A percentile compares a stretch with the other conserved stretches of the same genome.
These are phyloP conservation scores for Polydrusus cervinus DNA, from an alignment of 2,888 invertebrate genomes.

Conservation along the genomic window DNA sequence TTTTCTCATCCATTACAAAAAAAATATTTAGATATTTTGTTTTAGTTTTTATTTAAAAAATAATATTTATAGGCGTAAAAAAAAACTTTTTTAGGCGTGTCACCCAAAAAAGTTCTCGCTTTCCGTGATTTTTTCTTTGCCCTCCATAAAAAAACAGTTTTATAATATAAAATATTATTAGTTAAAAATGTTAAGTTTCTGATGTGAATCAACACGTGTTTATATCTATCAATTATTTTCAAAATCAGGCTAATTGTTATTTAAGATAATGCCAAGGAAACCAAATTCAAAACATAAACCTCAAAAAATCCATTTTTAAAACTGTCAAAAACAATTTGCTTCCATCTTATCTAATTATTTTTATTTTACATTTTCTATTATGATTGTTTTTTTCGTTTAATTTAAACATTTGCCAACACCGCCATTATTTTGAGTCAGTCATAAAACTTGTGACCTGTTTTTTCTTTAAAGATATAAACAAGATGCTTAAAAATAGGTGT, in stretches of 20 bases:
- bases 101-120: too few species aligned
- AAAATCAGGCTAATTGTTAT: neutral
- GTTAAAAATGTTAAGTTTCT: neutral
- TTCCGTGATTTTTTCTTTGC: too few species aligned
- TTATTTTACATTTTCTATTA: neutral
- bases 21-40: too few species aligned
- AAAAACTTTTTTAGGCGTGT: too few species aligned
- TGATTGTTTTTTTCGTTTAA: neutral
- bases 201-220: neutral
- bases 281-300: neutral
- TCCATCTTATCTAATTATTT: slow-evolving; percentile 3
- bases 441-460: neutral
- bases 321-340: neutral
- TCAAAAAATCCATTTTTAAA: neutral
- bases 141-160: too few species aligned
- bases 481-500: neutral
- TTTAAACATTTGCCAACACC: slow-evolving; percentile 6
- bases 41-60: too few species aligned
- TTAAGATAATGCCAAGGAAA: slow-evolving; percentile 10
- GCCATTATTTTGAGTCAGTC: neutral
- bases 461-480: neutral
- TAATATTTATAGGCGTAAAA: too few species aligned
- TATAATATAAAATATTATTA: too few species aligned
- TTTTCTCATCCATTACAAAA: too few species aligned
- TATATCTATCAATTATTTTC: slow-evolving; percentile 7